Evolutionary conservation across 2,888 invertebrate species (phyloP), one percentile per base, ranked within the genome.

Genomic region (Phytoseiulus persimilis): DNA sequence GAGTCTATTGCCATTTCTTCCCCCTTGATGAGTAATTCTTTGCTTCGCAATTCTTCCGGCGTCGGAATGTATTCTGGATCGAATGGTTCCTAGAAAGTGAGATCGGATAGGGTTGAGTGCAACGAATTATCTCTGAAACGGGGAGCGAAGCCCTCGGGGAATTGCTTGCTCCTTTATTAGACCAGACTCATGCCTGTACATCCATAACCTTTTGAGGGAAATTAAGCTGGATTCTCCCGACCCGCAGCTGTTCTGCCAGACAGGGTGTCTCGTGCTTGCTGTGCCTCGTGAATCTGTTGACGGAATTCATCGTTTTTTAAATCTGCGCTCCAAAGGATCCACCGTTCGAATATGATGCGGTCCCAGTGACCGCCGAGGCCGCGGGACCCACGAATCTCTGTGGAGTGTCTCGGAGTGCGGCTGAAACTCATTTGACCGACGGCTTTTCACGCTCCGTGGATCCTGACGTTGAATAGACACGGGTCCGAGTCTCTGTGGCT

Each of bases 141-240:
- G n/a, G n/a, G 39, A 39, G 39, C 39, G 39, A 39, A 39, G 39
- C 9, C 39, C 5, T 39, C n/a, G n/a, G n/a, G n/a, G n/a, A n/a
- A n/a, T n/a, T n/a, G n/a, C n/a, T n/a, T n/a, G n/a, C n/a, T n/a
- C n/a, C n/a, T n/a, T n/a, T n/a, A n/a, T n/a, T n/a, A n/a, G n/a
- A n/a, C n/a, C n/a, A n/a, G n/a, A n/a, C n/a, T n/a, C n/a, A n/a
- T n/a, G n/a, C n/a, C n/a, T n/a, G n/a, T n/a, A n/a, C n/a, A n/a
- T n/a, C n/a, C n/a, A n/a, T n/a, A n/a, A n/a, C 87, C 87, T 87
- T 33, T 33, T 87, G 87, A 28, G 87, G 87, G 87, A 87, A 87
- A 45, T 87, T 32, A 39, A 87, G 33, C 14, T 87, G 31, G 23
- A 87, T 45, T 23, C n/a, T 45, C n/a, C 87, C 87, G n/a, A 87